phyloP scores from a whole-genome alignment of 2,888 invertebrate species.

The Patella pellucida region DNA sequence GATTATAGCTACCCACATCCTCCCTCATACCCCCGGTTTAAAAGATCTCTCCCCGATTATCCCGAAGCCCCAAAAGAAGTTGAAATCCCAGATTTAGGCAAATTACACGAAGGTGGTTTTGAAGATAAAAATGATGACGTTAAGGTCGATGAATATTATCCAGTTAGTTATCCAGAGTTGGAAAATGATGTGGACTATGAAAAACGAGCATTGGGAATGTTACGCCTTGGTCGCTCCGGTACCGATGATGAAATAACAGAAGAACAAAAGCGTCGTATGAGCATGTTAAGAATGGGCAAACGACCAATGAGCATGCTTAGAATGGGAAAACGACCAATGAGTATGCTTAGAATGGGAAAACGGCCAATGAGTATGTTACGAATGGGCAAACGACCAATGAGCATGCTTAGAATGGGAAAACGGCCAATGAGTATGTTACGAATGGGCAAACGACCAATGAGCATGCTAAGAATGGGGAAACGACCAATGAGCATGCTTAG shows the following conservation, averaged over 20 bases:
- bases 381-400: conserved; percentile 60
- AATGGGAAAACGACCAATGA: conserved; percentile 30
- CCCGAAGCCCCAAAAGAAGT: neutral
- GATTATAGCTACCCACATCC: neutral
- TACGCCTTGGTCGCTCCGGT: neutral
- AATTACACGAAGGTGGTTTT: neutral
- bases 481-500: conserved; percentile 56
- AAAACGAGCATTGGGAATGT: conserved; percentile 12
- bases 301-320: conserved; percentile 31
- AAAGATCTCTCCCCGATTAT: neutral
- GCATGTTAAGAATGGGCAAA: conserved; percentile 54
- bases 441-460: conserved; percentile 34
- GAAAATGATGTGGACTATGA: neutral
- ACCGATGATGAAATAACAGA: neutral
- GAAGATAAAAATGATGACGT: conserved; percentile 15
- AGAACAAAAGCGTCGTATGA: conserved; percentile 47
- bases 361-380: conserved; percentile 59
- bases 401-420: conserved; percentile 58
- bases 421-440: conserved; percentile 36
- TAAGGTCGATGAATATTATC: neutral
- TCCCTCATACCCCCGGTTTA: neutral
- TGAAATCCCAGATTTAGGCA: neutral
- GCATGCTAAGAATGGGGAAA: conserved; percentile 42
- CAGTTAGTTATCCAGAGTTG: neutral
- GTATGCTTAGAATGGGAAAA: conserved; percentile 42